Evolutionary conservation across 2,797 vertebrate genomes (phyloP).

Genomic region (Phaenicophaeus curvirostris): DNA sequence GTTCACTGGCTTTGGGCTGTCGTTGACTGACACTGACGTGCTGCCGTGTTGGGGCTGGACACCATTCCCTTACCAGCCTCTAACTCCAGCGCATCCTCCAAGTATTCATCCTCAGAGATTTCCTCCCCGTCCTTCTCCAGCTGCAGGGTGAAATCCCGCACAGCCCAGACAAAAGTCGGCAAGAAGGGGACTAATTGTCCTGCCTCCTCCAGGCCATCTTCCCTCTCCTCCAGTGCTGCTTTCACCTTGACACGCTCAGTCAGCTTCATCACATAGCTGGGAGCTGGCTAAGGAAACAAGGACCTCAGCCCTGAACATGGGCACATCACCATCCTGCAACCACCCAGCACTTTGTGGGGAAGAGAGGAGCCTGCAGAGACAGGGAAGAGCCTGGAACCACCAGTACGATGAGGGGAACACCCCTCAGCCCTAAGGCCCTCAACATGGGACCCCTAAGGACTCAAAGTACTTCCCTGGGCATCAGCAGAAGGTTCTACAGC

Average conservation of each 20-base stretch:
- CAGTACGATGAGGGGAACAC: no score
- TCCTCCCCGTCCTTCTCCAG: background rate
- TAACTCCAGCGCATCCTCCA: constrained; percentile 32
- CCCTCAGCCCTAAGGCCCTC: background rate
- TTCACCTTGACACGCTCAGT: constrained; percentile 62
- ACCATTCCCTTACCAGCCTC: background rate
- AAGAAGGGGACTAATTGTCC: constrained; percentile 57
- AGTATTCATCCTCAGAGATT: constrained; percentile 72
- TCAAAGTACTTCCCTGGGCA: background rate
- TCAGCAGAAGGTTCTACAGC: background rate
- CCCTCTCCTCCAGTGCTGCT: background rate
- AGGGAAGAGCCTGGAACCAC: no score
- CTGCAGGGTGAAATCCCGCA: constrained; percentile 73
- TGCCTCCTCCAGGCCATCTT: background rate
- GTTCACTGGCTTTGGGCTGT: background rate
- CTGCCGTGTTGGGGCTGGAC: background rate
- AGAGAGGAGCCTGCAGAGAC: no score
- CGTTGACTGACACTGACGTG: background rate
- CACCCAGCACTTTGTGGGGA: no score
- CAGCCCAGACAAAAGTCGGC: constrained; percentile 76
- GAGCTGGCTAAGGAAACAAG: constrained; percentile 1
- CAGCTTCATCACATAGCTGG: constrained; percentile 70
- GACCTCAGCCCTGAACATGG: background rate
- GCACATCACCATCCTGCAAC: no score
- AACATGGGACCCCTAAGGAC: no score